Base-by-base conservation (phyloP, 2,113 vertebrate species). In the Pelodiscus sinensis region DNA sequence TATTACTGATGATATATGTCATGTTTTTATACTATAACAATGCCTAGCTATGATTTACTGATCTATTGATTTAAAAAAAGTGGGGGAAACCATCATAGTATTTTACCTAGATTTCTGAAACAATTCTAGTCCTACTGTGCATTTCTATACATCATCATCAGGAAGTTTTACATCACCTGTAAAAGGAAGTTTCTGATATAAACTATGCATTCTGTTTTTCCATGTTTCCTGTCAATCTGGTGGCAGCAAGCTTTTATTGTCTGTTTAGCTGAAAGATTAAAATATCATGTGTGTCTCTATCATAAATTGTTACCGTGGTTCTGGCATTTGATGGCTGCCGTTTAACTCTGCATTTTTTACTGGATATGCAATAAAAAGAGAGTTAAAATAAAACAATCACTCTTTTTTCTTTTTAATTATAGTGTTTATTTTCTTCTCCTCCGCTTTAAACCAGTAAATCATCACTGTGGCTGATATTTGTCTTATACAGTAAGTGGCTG, bases 81-180 rank as follows among this genome's bases (percentile, higher is more conserved):
- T 90, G 52, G 52, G 52, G 52, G 52, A 54, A 54, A 14, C 4
- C 79, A 90, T 81, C 11, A 27, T 93, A 79, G 22, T 93, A 90
- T 88, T 1, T 5, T 71, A 21, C 14, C 62, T n/a, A 18, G 29
- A 68, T 86, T 24, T 8, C n/a, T n/a, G 79, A n/a, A 50, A 65
- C 73, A 85, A 55, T 65, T 83, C 65, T 50, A 27, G 60, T 68
- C 15, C 62, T 55, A 62, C 82, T 62, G 2, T 52, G 21, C 78
- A 89, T 86, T 44, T 91, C 31, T 57, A 88, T 71, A 81, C 79
- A 62, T 88, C 84, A 68, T 89, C 29, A 86, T 82, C 54, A 78
- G 81, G 44, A 44, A 44, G 44, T 44, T 44, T 44, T 44, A 44
- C 44, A 44, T 44, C 44, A 84, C 82, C 90, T 84, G 62, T 44